phyloP scores from a whole-genome alignment of 2,888 invertebrate species.

The Dromius quadrimaculatus region DNA sequence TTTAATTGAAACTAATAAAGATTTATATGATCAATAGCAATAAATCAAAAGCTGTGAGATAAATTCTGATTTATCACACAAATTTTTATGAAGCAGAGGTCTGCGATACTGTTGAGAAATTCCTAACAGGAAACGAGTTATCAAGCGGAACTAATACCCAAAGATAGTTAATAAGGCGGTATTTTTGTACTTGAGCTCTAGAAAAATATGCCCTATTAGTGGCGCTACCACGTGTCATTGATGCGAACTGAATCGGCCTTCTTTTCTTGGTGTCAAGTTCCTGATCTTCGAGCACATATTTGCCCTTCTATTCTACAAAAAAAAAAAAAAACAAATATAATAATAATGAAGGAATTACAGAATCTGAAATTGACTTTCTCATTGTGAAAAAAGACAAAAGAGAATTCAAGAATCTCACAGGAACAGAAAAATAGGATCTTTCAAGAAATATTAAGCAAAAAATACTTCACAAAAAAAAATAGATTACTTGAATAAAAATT shows the following conservation, averaged over 20 bases:
- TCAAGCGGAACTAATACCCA: conserved; percentile 37
- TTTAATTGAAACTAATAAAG: not conserved
- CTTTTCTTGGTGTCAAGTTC: conserved; percentile 27
- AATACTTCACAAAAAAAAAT: too few species aligned
- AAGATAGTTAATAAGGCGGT: conserved; percentile 25
- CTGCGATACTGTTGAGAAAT: conserved; percentile 18
- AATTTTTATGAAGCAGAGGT: conserved; percentile 7
- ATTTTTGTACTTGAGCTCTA: conserved; percentile 13
- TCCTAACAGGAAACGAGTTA: conserved; percentile 35
- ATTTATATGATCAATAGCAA: not conserved
- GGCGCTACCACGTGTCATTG: conserved; percentile 5
- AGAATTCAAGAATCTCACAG: too few species aligned
- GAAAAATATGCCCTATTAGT: conserved; percentile 28
- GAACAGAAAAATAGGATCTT: too few species aligned
- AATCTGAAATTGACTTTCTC: too few species aligned
- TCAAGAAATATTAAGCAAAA: too few species aligned
- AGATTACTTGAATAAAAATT: too few species aligned
- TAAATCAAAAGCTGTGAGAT: not conserved
- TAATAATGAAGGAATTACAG: too few species aligned
- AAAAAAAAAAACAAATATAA: too few species aligned
- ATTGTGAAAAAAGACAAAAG: too few species aligned
- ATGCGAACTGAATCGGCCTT: not conserved
- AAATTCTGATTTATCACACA: conserved; percentile 1
- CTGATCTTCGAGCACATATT: too few species aligned
- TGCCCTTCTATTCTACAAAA: too few species aligned